Base-by-base conservation (phyloP, 2,113 vertebrate genomes). In the Lepus timidus region DNA sequence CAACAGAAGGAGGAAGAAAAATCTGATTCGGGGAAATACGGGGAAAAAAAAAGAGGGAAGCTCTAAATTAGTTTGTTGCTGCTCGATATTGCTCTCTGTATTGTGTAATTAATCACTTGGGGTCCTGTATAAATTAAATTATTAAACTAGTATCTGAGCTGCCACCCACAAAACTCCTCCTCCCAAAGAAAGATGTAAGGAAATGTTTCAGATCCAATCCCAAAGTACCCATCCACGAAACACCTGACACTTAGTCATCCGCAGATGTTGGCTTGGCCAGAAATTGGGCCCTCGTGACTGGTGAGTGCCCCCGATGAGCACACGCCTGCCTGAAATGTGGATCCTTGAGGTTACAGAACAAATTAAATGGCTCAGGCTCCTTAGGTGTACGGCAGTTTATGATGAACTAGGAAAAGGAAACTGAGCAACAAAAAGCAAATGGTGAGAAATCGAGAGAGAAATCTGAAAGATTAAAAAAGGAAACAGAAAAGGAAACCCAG, bases 191-290 rank as follows among this genome's bases (percentile, higher is more conserved):
- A 58, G 58, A 29, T 14, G 9, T 22, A 55, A 68, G 36, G 13
- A 89, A 65, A 75, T 68, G 74, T 33, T 73, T 49, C 76, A 75
- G 70, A 88, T 83, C 10, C 82, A 93, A 93, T 31, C 19, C 89
- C 36, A 94, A 84, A 76, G 12, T 17, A 44, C 22, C 27, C 33
- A 65, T 73, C 27, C 82, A 82, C n/a, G 65, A 73, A 88, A 31
- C 27, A 93, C 10, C 11, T 88, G 61, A 33, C n/a, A 81, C 51
- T 84, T 80, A 65, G 64, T 55, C 25, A 12, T 73, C 52, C 82
- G 75, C 67, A 58, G 44, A 20, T 36, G 65, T n/a, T 64, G 19
- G 27, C 55, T 74, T 65, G 44, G 65, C 51, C 13, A 44, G 20
- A 27, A 74, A 65, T 2, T n/a, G 65, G 22, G 39, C 27, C 49